Conservation (phyloP, 2,797 vertebrate species). For the Lates japonicus region DNA sequence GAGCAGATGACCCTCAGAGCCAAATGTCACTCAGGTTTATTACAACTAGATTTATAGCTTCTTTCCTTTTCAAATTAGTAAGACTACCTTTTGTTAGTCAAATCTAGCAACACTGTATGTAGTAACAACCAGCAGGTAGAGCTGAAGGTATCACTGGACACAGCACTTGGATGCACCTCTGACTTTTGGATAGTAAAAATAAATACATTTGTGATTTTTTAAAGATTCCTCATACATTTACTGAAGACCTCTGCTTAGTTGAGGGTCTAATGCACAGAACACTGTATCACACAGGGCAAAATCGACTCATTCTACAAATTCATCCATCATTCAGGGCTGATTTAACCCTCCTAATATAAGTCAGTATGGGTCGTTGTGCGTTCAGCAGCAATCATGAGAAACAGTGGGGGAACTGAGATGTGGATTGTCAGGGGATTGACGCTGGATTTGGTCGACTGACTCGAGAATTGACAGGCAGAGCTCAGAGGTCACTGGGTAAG, state of each 20-base stretch:
- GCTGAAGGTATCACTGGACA: no score
- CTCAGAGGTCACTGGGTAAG: slow-evolving; percentile 55
- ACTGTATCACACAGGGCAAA: not conserved
- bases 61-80: no score
- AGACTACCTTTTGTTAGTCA: no score
- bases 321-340: slow-evolving; percentile 68
- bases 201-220: no score
- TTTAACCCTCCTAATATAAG: slow-evolving; percentile 43
- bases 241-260: not conserved
- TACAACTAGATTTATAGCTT: no score
- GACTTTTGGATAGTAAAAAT: not conserved
- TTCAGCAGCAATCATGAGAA: slow-evolving; percentile 25
- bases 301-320: slow-evolving; percentile 36
- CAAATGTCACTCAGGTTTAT: no score
- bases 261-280: not conserved
- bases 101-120: no score
- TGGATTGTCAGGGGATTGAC: slow-evolving; percentile 34
- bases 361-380: slow-evolving; percentile 34
- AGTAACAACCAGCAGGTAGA: no score
- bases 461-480: slow-evolving; percentile 46
- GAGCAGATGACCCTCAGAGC: no score
- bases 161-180: no score
- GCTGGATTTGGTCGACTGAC: slow-evolving; percentile 38
- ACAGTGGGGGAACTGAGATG: slow-evolving; percentile 42
- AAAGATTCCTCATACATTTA: not conserved